A percentile compares a stretch with the other conserved stretches of the same genome.
These are phyloP conservation scores for Plecturocebus donacophilus DNA, from an alignment of 2,113 vertebrate genomes.

Conservation along the genomic window DNA sequence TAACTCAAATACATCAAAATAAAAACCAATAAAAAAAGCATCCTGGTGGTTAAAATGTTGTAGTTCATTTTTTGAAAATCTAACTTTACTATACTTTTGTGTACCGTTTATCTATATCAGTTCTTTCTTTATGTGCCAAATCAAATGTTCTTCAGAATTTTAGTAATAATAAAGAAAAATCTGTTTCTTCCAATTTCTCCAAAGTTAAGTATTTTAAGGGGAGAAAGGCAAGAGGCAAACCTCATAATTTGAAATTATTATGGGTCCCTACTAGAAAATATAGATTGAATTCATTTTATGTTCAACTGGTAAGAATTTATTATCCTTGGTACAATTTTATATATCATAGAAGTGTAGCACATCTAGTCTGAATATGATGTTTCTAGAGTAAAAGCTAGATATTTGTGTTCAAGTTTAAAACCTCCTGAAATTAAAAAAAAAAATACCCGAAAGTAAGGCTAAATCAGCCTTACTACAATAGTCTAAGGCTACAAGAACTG, in stretches of 20 bases:
- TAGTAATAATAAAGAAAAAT: neutral
- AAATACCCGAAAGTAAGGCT: slow-evolving; percentile 44
- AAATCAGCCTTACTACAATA: slow-evolving; percentile 45
- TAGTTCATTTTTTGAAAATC: neutral
- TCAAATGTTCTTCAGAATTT: neutral
- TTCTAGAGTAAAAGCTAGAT: slow-evolving; percentile 76
- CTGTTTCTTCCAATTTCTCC: neutral
- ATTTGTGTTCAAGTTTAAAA: slow-evolving; percentile 70
- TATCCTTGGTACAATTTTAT: neutral
- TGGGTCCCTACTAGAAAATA: neutral
- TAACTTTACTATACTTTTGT: neutral
- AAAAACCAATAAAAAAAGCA: neutral
- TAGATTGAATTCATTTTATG: neutral
- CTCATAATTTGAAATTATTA: neutral
- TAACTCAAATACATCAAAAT: neutral
- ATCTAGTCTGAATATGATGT: slow-evolving; percentile 63
- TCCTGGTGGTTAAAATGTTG: neutral
- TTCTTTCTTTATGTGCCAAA: neutral
- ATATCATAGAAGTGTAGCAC: slow-evolving; percentile 47
- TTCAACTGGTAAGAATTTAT: slow-evolving; percentile 13
- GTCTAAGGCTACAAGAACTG: slow-evolving; percentile 33
- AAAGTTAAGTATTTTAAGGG: slow-evolving; percentile 25
- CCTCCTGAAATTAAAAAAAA: neutral
- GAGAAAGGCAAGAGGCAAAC: neutral
- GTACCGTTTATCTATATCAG: neutral